Base-by-base conservation (phyloP, 1,140 invertebrate species). In the Pachypeltis micranthus region DNA sequence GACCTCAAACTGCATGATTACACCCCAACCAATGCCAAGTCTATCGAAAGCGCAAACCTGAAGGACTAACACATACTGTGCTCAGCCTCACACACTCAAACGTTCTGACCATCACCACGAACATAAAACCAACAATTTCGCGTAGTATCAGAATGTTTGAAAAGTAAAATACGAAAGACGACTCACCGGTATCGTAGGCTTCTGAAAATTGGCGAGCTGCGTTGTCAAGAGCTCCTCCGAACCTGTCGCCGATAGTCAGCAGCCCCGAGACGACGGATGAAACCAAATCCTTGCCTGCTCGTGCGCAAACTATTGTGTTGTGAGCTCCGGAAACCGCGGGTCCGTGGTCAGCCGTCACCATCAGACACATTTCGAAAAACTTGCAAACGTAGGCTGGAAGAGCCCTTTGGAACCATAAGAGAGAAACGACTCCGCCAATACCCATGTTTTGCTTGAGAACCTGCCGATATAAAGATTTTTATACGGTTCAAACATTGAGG, bases 341-440 rank as follows among this genome's bases (percentile, higher is more conserved):
- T 25, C 96, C 97, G 74, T 99, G 97, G 79, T 99, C 97, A 56
- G 97, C 97, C 0, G 97, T 99, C 28, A 99, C 89, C 85, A 99
- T 98, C 27, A 99, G 77, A 71, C 95, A 96, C 91, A 99, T 97
- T 79, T 99, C 97, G 67, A 99, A 87, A 80, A 99, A 99, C 77
- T 96, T 96, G 74, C 90, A 92, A 25, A 94, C 94, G 74, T 94
- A 94, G 0, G 85, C 78, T 0, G 96, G 96, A 16, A 99, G 77
- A 70, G 93, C 91, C 39, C 94, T 83, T 74, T 98, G 96, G 83
- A 99, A 99, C 97, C 97, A 99, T 2, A 99, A 78, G 39, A 99
- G 76, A 26, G 93, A 93, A 55, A 99, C 88, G 2, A 98, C 96
- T 26, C 96, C 96, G 23, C 97, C 97, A 66, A 99, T 92, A 23